These are phyloP conservation scores for Drosophila eugracilis DNA, from an alignment of 1,140 invertebrate species.

Conservation along the genomic window DNA sequence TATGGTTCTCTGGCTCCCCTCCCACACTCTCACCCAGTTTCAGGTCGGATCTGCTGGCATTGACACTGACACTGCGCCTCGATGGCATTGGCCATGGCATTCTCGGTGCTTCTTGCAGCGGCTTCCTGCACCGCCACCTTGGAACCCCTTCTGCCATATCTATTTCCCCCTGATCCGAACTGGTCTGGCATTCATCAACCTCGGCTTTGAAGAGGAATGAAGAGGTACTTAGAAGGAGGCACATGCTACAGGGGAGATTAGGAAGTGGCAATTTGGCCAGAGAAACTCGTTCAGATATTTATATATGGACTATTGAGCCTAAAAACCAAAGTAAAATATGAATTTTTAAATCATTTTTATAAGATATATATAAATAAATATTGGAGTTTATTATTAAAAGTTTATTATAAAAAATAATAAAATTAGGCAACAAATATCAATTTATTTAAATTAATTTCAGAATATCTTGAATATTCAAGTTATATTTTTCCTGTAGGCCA, in stretches of 20 bases:
- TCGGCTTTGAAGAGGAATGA: background rate
- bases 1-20: slow-evolving; percentile 11
- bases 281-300: background rate
- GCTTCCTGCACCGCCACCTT: slow-evolving; percentile 37
- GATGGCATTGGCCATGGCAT: slow-evolving; percentile 61
- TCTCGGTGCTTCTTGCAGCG: slow-evolving; percentile 52
- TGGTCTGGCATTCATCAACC: slow-evolving; percentile 47
- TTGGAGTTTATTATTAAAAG: no score
- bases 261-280: background rate
- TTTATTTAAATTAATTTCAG: no score
- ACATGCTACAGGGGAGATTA: slow-evolving; percentile 1
- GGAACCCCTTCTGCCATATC: background rate
- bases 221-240: background rate
- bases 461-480: no score
- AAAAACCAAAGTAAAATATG: no score
- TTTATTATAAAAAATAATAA: no score
- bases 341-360: no score
- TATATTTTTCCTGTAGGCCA: background rate
- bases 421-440: no score
- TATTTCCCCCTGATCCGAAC: slow-evolving; percentile 4
- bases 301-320: background rate
- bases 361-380: no score
- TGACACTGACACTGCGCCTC: slow-evolving; percentile 60
- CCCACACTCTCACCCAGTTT: slow-evolving; percentile 63
- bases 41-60: slow-evolving; percentile 53